These are phyloP conservation scores for Mantis religiosa DNA, from an alignment of 2,888 invertebrate genomes.

Conservation along the genomic window DNA sequence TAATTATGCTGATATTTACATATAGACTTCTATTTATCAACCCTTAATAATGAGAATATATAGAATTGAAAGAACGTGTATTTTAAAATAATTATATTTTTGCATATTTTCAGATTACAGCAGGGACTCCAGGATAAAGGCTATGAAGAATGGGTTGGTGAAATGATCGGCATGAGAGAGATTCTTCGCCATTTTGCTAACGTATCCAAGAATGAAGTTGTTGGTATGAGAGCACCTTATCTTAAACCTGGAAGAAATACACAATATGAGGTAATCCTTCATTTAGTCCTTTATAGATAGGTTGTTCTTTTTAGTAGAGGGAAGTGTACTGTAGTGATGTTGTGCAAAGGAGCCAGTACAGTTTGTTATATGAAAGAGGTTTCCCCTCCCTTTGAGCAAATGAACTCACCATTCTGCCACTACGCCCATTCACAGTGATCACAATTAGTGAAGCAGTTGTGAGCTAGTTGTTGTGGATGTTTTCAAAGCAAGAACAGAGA, in stretches of 20 bases:
- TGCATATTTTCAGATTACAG: conserved; percentile 48
- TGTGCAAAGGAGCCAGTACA: neutral
- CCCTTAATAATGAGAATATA: too few species aligned
- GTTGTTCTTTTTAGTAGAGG: neutral
- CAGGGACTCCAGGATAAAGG: conserved; percentile 83
- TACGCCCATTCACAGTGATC: too few species aligned
- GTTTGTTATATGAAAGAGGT: too few species aligned
- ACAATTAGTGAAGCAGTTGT: too few species aligned
- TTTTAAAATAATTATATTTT: too few species aligned
- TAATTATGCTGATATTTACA: too few species aligned
- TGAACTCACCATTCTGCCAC: too few species aligned
- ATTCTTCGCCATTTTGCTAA: conserved; percentile 78
- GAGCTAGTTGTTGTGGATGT: too few species aligned
- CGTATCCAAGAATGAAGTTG: conserved; percentile 73
- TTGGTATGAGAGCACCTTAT: conserved; percentile 85
- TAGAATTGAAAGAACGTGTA: too few species aligned
- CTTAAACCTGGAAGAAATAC: conserved; percentile 89
- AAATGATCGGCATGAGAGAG: conserved; percentile 91
- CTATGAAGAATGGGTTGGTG: conserved; percentile 89
- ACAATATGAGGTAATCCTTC: conserved; percentile 70
- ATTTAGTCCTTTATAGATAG: neutral
- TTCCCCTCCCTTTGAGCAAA: too few species aligned
- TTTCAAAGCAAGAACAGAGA: too few species aligned
- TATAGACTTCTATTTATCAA: too few species aligned
- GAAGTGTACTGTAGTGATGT: neutral